These are phyloP conservation scores for Saimiri boliviensis DNA, from an alignment of 2,113 vertebrate genomes.

Conservation along the genomic window DNA sequence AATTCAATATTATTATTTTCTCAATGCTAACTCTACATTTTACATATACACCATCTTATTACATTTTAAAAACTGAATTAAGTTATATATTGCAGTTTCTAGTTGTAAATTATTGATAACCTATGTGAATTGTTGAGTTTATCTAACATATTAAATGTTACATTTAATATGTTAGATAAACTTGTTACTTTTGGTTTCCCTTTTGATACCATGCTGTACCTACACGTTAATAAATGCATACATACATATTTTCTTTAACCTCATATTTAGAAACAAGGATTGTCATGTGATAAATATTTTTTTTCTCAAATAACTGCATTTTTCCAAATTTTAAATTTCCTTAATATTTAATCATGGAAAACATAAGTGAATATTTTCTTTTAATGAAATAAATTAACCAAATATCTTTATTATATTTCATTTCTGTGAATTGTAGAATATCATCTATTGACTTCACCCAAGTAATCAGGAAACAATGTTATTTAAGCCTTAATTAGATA, in stretches of 20 bases:
- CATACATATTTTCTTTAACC: neutral
- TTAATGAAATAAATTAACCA: neutral
- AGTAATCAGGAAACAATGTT: neutral
- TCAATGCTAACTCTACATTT: neutral
- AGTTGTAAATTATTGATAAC: neutral
- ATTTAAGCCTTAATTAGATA: neutral
- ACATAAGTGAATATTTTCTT: neutral
- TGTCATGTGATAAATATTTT: neutral
- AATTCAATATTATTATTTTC: neutral
- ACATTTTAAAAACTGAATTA: neutral
- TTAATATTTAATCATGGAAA: neutral
- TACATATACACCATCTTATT: neutral
- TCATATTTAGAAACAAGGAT: neutral
- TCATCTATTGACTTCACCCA: neutral
- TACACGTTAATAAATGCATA: neutral
- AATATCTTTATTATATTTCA: neutral
- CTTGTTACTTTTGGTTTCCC: neutral
- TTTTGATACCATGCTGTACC: neutral
- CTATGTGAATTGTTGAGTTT: neutral
- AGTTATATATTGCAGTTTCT: neutral
- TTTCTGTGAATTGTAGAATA: neutral
- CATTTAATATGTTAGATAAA: too few relatives aligned
- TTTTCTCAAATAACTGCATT: neutral
- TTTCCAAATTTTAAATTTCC: neutral
- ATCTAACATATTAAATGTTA: neutral